phyloP scores from a whole-genome alignment of 2,113 vertebrate genomes.

The Phasianus colchicus region DNA sequence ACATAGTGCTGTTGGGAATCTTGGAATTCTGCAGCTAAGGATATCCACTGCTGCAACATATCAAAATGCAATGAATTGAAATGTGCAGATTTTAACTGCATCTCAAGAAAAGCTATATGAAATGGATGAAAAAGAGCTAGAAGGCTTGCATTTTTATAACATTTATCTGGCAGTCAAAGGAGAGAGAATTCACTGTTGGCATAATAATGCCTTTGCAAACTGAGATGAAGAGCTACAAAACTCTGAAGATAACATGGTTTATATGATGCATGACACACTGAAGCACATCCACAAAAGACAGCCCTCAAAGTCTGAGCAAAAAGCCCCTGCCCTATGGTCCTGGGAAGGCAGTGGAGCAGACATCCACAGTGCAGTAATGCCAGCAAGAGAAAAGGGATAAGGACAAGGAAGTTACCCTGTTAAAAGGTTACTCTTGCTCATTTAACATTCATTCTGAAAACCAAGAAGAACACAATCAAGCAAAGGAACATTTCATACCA shows the following conservation, averaged over 20 bases:
- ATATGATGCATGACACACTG: background rate
- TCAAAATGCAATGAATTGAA: background rate
- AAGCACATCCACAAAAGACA: background rate
- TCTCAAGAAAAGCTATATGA: background rate
- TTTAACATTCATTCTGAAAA: background rate
- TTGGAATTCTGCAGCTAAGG: background rate
- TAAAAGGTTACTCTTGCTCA: background rate
- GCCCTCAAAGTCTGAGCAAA: background rate
- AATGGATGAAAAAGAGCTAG: background rate
- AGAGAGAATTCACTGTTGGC: background rate
- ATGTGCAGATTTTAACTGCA: conserved; percentile 1
- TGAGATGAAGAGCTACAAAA: background rate
- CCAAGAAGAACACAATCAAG: background rate
- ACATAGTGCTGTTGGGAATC: background rate
- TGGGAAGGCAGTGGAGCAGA: background rate
- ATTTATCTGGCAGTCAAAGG: background rate
- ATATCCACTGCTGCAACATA: background rate
- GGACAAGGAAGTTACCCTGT: background rate
- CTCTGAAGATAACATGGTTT: background rate
- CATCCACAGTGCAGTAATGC: background rate
- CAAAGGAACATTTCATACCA: background rate
- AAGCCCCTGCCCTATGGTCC: background rate
- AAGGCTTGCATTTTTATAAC: background rate
- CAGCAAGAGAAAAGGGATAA: background rate
- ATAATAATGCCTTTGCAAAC: background rate